These are phyloP conservation scores for Anser cygnoides DNA, from an alignment of 2,113 vertebrate species.

Conservation along the genomic window DNA sequence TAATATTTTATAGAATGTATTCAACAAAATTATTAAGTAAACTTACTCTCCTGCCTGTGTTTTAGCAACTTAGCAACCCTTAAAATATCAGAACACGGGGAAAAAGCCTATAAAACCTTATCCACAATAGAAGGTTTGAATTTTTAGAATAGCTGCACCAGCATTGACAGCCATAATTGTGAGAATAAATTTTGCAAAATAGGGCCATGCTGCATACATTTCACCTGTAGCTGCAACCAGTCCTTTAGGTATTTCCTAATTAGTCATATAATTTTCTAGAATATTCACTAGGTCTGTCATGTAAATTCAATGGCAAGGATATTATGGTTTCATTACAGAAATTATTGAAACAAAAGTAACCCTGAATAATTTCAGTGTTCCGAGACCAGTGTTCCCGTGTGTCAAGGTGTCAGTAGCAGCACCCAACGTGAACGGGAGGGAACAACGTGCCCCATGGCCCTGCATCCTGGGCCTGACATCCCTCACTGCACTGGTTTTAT, in stretches of 20 bases:
- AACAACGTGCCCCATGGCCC: fast-evolving
- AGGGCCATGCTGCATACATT: background rate
- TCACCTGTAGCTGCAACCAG: background rate
- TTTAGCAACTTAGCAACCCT: slow-evolving; percentile 69
- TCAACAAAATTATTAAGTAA: slow-evolving; percentile 61
- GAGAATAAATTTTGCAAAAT: slow-evolving; percentile 33
- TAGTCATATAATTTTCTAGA: background rate
- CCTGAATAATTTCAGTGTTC: background rate
- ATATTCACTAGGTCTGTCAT: background rate
- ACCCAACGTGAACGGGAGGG: background rate
- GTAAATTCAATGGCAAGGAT: background rate
- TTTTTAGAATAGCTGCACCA: slow-evolving; percentile 1
- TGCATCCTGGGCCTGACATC: background rate
- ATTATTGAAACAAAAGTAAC: background rate
- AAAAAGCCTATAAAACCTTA: slow-evolving; percentile 16
- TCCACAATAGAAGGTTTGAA: background rate
- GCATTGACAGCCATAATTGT: background rate
- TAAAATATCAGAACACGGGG: slow-evolving; percentile 25
- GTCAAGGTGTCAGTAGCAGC: background rate
- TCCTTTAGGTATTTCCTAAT: background rate
- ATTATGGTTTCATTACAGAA: background rate
- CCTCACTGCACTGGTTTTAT: background rate
- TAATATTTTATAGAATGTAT: slow-evolving; percentile 68
- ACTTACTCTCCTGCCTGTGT: slow-evolving; percentile 52
- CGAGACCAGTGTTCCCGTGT: fast-evolving